Evolutionary conservation across 2,113 vertebrate genomes (phyloP), one percentile per base, ranked within the genome.

Genomic region (Catagonus wagneri): DNA sequence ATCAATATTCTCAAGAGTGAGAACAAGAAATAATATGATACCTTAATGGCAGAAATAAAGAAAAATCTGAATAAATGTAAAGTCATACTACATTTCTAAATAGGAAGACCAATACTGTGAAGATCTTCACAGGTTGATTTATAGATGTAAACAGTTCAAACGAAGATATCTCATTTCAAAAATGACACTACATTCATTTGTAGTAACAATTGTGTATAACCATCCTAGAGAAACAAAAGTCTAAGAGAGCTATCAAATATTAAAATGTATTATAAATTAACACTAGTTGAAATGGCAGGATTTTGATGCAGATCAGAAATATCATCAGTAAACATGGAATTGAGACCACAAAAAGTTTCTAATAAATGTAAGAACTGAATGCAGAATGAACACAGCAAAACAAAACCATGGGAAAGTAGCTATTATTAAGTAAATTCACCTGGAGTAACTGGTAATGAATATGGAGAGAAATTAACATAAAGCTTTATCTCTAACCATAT

Each of bases 261-360:
- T 60, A 83, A 27, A 83, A 83, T 90, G 20, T n/a, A 20, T 71
- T 87, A 76, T 87, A 95, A 88, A 63, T 52, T 20, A 65, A 34
- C 44, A 83, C 9, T 58, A 60, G 36, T 68, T 92, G n/a, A 94
- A 94, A 61, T 44, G 69, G 50, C 50, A 95, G 83, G 34, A 88
- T 83, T 95, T 54, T 15, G 69, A 87, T 68, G 83, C 44, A 87
- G 83, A 87, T 87, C n/a, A 96, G 34, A 93, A 93, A 36, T 81
- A 65, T 50, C 23, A 69, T 76, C 17, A 86, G 20, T 81, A 69
- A 76, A 89, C 12, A 11, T 6, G 3, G 54, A 52, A 72, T 2
- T 52, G 22, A 93, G 65, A 79, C n/a, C 27, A 39, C 50, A 15
- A 60, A 93, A 83, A 74, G 68, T 5, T 44, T 60, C 16, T 71